A percentile compares a stretch with the other conserved stretches of the same genome.
Evolutionary conservation across 2,797 vertebrate genomes (phyloP).

Genomic region (Anabacerthia variegaticeps): DNA sequence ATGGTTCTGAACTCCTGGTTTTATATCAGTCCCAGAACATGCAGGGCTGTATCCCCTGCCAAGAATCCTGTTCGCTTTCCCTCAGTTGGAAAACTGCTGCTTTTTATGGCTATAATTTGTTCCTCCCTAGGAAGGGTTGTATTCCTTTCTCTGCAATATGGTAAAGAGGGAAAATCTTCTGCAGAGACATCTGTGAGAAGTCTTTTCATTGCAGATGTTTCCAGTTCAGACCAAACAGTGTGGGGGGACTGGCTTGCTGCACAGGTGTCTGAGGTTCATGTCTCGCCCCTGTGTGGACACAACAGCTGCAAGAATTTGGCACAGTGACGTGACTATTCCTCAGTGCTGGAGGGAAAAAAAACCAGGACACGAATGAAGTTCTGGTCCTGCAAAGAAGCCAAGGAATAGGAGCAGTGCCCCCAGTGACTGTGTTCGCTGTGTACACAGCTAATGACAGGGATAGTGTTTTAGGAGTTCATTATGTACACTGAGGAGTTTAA

Average conservation of each 20-base stretch:
- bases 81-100: not conserved
- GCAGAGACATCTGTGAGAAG: not conserved
- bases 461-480: conserved; percentile 46
- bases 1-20: not conserved
- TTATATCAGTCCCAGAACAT: not conserved
- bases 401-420: conserved; percentile 5
- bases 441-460: conserved; percentile 58
- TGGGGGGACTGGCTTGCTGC: not conserved
- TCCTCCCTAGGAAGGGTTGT: not conserved
- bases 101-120: not conserved
- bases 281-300: not conserved
- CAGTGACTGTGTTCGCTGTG: not conserved
- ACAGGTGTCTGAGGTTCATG: not conserved
- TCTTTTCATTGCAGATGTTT: not conserved
- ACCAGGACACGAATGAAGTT: not conserved
- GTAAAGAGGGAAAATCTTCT: not conserved
- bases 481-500: not conserved
- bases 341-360: conserved; percentile 24
- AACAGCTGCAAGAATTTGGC: not conserved
- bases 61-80: not conserved
- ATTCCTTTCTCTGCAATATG: not conserved
- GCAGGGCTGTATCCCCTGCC: not conserved
- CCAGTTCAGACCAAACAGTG: not conserved
- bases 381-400: conserved; percentile 21
- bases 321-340: not conserved